phyloP scores from a whole-genome alignment of 2,888 invertebrate genomes.

The Nezara viridula region DNA sequence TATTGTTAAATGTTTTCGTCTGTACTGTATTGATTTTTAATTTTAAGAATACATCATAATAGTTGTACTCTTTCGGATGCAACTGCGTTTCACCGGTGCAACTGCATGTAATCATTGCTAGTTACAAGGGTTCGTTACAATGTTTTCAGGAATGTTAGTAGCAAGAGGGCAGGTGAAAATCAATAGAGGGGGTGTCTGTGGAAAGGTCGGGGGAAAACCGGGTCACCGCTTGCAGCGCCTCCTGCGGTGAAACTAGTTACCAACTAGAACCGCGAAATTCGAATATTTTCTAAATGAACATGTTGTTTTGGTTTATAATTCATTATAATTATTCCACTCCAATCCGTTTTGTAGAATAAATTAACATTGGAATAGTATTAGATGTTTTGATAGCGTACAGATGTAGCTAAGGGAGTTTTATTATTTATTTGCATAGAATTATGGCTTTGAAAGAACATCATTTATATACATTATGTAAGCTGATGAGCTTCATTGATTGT shows the following conservation, averaged over 20 bases:
- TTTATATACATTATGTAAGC: too few species aligned
- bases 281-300: background rate
- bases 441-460: too few species aligned
- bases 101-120: slow-evolving; percentile 3
- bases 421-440: too few species aligned
- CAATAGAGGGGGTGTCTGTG: slow-evolving; percentile 64
- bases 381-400: too few species aligned
- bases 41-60: too few species aligned
- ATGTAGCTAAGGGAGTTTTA: too few species aligned
- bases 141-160: slow-evolving; percentile 65
- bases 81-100: background rate
- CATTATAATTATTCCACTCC: background rate
- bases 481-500: too few species aligned
- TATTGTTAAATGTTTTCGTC: too few species aligned
- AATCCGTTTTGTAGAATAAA: background rate
- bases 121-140: slow-evolving; percentile 6
- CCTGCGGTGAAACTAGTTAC: slow-evolving; percentile 55
- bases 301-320: background rate
- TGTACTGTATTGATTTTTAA: too few species aligned
- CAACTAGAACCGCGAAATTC: background rate
- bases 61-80: background rate
- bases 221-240: slow-evolving; percentile 62
- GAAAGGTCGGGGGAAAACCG: slow-evolving; percentile 65
- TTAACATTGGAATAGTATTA: too few species aligned
- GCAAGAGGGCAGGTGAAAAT: slow-evolving; percentile 65